Evolutionary conservation across 2,888 invertebrate genomes (phyloP).

Genomic region (Aricia artaxerxes): DNA sequence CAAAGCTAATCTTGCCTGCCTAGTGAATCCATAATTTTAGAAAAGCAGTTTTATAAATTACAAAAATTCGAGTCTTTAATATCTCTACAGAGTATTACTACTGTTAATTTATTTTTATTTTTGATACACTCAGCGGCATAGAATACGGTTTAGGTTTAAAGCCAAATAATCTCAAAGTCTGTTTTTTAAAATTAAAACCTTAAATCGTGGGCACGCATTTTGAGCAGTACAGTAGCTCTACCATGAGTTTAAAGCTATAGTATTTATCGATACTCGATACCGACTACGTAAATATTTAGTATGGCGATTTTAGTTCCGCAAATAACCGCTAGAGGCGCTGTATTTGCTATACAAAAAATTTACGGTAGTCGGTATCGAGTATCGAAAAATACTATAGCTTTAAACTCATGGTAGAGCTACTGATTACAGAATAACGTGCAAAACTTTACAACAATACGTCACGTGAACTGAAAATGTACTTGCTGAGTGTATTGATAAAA

Average conservation of each 20-base stretch:
- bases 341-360: no score
- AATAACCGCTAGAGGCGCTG: no score
- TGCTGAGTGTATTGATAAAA: constrained; percentile 23
- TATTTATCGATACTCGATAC: no score
- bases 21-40: constrained; percentile 14
- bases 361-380: no score
- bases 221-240: neutral
- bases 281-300: no score
- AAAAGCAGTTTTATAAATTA: constrained; percentile 30
- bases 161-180: constrained; percentile 14
- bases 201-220: neutral
- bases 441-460: neutral
- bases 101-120: constrained; percentile 53
- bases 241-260: no score
- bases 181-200: neutral
- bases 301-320: no score
- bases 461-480: neutral
- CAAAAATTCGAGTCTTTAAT: constrained; percentile 50
- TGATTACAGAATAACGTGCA: neutral
- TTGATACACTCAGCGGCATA: constrained; percentile 21
- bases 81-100: constrained; percentile 48
- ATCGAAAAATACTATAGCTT: no score
- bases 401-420: no score
- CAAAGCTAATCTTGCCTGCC: constrained; percentile 2
- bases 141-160: neutral